Conservation (phyloP, 2,888 invertebrate species). For the Melinaea marsaeus region DNA sequence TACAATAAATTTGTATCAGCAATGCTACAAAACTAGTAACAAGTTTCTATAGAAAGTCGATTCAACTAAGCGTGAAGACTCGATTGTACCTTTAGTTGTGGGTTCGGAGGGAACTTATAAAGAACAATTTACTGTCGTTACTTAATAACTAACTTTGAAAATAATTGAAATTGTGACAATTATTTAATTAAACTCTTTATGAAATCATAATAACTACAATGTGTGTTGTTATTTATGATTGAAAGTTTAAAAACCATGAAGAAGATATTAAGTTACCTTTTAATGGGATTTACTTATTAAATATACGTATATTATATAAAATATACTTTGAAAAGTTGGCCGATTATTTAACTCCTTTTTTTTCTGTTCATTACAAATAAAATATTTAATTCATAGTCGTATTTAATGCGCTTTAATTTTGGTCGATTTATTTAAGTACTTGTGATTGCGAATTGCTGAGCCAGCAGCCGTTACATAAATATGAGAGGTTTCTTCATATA, state of each 20-base stretch:
- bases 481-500: slow-evolving; percentile 57
- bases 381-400: too few relatives aligned
- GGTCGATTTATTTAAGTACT: neutral
- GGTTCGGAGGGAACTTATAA: neutral
- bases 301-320: too few relatives aligned
- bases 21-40: too few relatives aligned
- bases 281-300: too few relatives aligned
- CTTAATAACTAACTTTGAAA: slow-evolving; percentile 14
- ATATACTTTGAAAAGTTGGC: too few relatives aligned
- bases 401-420: too few relatives aligned
- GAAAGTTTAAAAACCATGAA: too few relatives aligned
- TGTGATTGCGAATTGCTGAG: slow-evolving; percentile 4
- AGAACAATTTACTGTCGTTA: neutral
- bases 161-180: neutral
- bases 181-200: slow-evolving; percentile 6
- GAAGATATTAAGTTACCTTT: too few relatives aligned
- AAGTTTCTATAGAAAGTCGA: neutral
- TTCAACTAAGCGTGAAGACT: neutral
- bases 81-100: neutral
- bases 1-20: too few relatives aligned
- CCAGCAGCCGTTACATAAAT: slow-evolving; percentile 22
- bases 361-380: too few relatives aligned
- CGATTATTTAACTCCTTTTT: too few relatives aligned
- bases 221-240: too few relatives aligned
- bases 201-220: neutral